Base-by-base conservation (phyloP, 2,113 vertebrate species). In the Percopsis transmontana region DNA sequence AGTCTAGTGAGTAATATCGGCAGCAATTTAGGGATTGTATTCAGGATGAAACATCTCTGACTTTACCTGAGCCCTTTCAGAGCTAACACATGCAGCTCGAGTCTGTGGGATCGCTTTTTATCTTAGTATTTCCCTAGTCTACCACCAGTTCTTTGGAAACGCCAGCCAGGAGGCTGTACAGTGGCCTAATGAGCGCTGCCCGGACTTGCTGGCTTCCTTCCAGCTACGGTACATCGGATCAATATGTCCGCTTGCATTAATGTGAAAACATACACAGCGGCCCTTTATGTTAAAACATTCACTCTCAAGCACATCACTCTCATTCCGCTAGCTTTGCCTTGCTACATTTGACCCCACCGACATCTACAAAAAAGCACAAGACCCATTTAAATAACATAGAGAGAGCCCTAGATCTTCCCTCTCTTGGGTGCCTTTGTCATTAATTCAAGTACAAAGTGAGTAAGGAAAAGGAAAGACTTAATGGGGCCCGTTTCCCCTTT, bases 161-260 rank as follows among this genome's bases (percentile, higher is more conserved):
- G 57, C 54, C 16, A 0, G 62, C 51, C 19, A 5, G 56, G 57
- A 53, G 55, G 40, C 58, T 33, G 44, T 42, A 14, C 56, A 21
- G 21, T 33, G 55, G 79, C 67, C 79, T 88, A 90, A 91, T 84
- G 85, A 87, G 77, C 77, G 70, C 81, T 79, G 69, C 59, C 77
- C 40, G 18, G 57, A 77, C 58, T 76, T 51, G 1, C 72, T 71
- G 68, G 79, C 83, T 83, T 73, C 71, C 81, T 79, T 85, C 85
- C 80, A 74, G 60, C 76, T 70, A 58, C 67, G 18, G 80, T 52
- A 79, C 78, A 76, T 47, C 21, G 67, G 70, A 89, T 90, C 81
- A 77, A 87, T 87, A 87, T 47, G 62, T 48, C 77, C 58, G 59
- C 65, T 65, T 72, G 72, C 82, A 87, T 85, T 90, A 86, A 89